Base-by-base conservation (phyloP, 2,888 invertebrate genomes). In the Diaphora mendica region DNA sequence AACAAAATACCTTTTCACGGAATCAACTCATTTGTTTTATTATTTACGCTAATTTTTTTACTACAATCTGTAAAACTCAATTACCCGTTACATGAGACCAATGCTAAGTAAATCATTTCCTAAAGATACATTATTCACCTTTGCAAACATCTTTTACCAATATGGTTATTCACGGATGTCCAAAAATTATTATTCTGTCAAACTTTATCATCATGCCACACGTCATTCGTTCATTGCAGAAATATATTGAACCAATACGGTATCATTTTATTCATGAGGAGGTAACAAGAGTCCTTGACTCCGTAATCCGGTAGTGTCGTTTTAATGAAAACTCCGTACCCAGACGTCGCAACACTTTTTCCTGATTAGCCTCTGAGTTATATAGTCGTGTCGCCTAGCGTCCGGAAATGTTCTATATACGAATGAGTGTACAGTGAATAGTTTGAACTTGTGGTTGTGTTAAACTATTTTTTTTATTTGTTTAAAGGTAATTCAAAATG, bases 401-500 rank as follows among this genome's bases (percentile, higher is more conserved):
- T 77, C 73, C 30, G 76, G 73, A 68, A 82, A 77, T 80, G 77
- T 70, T 75, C 73, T 73, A 64, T 76, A 51, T 65, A 33, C 64
- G 64, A 72, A 68, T 9, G 62, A 70, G 69, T 55, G 70, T 39
- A 77, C 65, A 70, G 77, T 78, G 76, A 73, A 75, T 48, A 44
- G 77, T 75, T 76, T 65, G 64, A 59, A 5, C 39, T 42, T 44
- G 79, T 81, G 74, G 64, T n/a, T 75, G 73, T 84, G 77, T 59
- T 77, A 67, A 79, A 72, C 80, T 71, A 13, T 75, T 74, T 83
- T 73, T 79, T 82, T 72, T 82, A 86, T 55, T 78, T 86, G 82
- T 78, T 90, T 89, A 75, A 86, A 91, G 91, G 85, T 87, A 84
- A 83, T 74, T 80, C 87, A 90, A 89, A 81, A 95, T 96, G 96